These are phyloP conservation scores for Sarcophaga rosellei DNA, from an alignment of 2,888 invertebrate genomes.

Conservation along the genomic window DNA sequence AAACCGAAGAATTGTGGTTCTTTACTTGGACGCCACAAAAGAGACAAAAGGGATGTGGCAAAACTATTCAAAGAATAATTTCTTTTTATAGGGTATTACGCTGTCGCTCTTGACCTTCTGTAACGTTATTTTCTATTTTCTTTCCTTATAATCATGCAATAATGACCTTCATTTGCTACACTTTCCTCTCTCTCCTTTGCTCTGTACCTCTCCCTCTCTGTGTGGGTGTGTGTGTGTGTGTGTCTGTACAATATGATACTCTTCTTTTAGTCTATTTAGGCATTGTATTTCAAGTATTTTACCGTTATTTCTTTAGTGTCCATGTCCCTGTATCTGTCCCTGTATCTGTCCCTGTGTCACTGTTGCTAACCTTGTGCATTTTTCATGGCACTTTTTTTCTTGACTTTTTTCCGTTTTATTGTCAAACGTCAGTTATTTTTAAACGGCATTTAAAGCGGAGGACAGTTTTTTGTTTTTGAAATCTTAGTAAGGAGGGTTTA, in stretches of 20 bases:
- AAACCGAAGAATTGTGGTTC: no score
- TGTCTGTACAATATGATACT: not conserved
- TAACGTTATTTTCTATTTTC: not conserved
- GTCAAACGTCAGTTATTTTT: no score
- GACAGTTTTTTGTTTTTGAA: no score
- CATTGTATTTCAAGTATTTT: conserved; percentile 1
- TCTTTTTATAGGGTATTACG: no score
- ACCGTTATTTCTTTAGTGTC: conserved; percentile 8
- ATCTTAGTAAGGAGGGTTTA: no score
- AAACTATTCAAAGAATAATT: no score
- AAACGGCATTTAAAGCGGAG: no score
- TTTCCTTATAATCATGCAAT: not conserved
- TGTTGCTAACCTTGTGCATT: conserved; percentile 33
- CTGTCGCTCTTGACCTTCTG: not conserved
- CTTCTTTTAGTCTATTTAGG: conserved; percentile 2
- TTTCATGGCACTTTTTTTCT: conserved; percentile 28
- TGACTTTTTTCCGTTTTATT: not conserved
- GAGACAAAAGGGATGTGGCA: no score
- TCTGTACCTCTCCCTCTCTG: not conserved
- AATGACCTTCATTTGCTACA: conserved; percentile 29
- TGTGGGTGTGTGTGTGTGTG: no score
- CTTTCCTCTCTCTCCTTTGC: no score
- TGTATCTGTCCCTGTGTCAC: no score
- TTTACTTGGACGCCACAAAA: no score
- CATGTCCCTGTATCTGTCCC: not conserved